phyloP scores from a whole-genome alignment of 2,888 invertebrate genomes.

The Spialia ferax region DNA sequence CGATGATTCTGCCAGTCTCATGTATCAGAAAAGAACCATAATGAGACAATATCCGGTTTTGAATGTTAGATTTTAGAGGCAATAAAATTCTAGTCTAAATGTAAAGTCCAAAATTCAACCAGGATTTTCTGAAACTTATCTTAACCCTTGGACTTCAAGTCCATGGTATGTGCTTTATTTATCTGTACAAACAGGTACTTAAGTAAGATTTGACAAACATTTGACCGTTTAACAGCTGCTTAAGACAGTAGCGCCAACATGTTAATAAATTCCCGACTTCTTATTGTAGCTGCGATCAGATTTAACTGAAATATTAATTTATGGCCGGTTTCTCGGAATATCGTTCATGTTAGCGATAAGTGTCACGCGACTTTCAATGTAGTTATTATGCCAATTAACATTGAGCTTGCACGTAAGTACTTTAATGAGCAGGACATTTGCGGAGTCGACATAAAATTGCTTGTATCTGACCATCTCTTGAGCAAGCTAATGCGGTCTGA shows the following conservation, averaged over 20 bases:
- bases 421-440: conserved; percentile 38
- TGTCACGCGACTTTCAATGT: conserved; percentile 48
- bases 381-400: conserved; percentile 52
- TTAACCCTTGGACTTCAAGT: no score
- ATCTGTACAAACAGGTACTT: no score
- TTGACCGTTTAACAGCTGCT: neutral
- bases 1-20: no score
- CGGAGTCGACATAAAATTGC: conserved; percentile 25
- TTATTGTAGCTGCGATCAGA: conserved; percentile 45
- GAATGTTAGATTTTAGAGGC: no score
- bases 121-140: no score
- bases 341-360: conserved; percentile 46
- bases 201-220: neutral
- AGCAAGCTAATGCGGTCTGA: conserved; percentile 14
- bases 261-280: conserved; percentile 31
- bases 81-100: no score
- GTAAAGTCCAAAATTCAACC: no score
- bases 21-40: no score
- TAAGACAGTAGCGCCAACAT: conserved; percentile 14
- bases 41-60: no score
- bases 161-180: no score
- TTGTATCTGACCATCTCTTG: conserved; percentile 33
- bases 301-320: conserved; percentile 49
- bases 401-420: conserved; percentile 43
- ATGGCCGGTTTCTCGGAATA: conserved; percentile 50